Conservation (phyloP, 2,888 invertebrate species). For the Pycnomerus fuliginosus region DNA sequence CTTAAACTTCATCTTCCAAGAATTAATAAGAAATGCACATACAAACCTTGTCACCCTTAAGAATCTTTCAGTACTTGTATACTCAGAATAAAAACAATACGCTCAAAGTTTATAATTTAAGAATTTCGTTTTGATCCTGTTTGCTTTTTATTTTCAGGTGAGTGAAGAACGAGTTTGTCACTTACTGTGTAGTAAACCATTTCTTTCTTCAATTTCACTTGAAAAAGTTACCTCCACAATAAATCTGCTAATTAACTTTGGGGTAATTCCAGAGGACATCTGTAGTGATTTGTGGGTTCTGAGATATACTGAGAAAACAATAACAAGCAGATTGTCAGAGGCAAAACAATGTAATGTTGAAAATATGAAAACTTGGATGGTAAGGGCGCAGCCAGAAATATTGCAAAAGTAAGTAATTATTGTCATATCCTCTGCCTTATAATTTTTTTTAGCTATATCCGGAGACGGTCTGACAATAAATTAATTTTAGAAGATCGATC, state of each 20-base stretch:
- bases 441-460: conserved; percentile 44
- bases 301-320: conserved; percentile 43
- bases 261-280: conserved; percentile 45
- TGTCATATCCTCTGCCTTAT: not conserved
- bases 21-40: too few relatives aligned
- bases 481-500: conserved; percentile 48
- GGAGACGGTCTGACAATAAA: conserved; percentile 46
- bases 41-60: too few relatives aligned
- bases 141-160: conserved; percentile 33
- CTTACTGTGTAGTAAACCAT: conserved; percentile 21
- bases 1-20: too few relatives aligned
- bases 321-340: conserved; percentile 43
- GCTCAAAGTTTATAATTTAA: too few relatives aligned
- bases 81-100: too few relatives aligned
- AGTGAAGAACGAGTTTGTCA: conserved; percentile 32
- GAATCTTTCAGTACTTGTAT: too few relatives aligned
- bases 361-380: conserved; percentile 55
- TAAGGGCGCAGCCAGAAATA: conserved; percentile 45
- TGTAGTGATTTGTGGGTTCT: conserved; percentile 53
- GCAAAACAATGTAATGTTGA: conserved; percentile 45
- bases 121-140: too few relatives aligned
- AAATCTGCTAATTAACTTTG: conserved; percentile 39
- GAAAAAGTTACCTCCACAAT: conserved; percentile 17
- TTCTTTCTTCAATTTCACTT: conserved; percentile 24
- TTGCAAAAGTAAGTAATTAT: conserved; percentile 46